A percentile compares a stretch with the other conserved stretches of the same genome.
These are phyloP conservation scores for Paramormyrops hopkinsi DNA, from an alignment of 2,797 vertebrate genomes.

Conservation along the genomic window DNA sequence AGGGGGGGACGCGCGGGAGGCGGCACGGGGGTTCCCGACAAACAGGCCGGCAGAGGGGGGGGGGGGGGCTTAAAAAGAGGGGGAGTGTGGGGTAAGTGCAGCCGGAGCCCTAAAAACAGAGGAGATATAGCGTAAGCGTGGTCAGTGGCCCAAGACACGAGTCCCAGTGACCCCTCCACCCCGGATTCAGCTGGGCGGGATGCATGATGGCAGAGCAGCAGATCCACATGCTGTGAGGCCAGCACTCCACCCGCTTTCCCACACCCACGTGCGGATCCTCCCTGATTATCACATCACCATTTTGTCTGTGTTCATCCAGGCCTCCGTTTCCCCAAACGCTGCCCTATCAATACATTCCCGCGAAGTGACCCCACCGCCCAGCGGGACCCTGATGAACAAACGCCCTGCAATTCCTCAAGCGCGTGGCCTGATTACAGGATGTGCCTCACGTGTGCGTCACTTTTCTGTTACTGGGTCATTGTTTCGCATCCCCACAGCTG, in stretches of 20 bases:
- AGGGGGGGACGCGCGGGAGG: no score
- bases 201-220: not conserved
- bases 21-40: no score
- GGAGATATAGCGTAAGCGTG: not conserved
- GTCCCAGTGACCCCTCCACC: not conserved
- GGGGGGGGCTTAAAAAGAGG: not conserved
- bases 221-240: not conserved
- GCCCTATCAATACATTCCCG: constrained; percentile 56
- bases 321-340: constrained; percentile 50
- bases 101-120: not conserved
- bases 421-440: constrained; percentile 63
- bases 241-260: not conserved
- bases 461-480: constrained; percentile 48
- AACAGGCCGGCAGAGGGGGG: no score
- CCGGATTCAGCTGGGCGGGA: not conserved
- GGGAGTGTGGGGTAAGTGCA: not conserved
- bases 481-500: constrained; percentile 41
- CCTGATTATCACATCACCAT: constrained; percentile 57
- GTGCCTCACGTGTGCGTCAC: constrained; percentile 45
- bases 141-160: not conserved
- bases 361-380: constrained; percentile 34
- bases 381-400: constrained; percentile 51
- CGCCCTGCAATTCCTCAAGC: constrained; percentile 65
- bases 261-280: constrained; percentile 24
- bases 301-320: constrained; percentile 50